These are phyloP conservation scores for Noctua fimbriata DNA, from an alignment of 2,888 invertebrate genomes.

Conservation along the genomic window DNA sequence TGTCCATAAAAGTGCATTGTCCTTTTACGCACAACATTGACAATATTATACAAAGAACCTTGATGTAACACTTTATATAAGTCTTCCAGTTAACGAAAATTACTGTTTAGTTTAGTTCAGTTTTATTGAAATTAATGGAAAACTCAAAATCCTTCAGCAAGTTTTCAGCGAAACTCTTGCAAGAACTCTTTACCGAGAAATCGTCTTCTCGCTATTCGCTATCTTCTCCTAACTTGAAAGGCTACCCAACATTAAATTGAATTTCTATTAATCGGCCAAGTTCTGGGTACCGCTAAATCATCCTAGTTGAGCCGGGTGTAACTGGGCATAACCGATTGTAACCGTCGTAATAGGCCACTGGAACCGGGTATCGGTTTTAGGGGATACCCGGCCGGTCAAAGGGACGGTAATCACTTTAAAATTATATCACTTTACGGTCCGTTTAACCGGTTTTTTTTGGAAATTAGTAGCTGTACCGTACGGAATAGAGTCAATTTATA, in stretches of 20 bases:
- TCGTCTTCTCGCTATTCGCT: slow-evolving; percentile 7
- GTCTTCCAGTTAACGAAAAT: background rate
- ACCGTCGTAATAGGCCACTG: slow-evolving; percentile 59
- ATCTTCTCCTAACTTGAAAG: slow-evolving; percentile 16
- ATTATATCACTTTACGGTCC: slow-evolving; percentile 64
- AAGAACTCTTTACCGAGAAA: too few species aligned
- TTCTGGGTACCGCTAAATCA: slow-evolving; percentile 73
- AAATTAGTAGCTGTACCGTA: slow-evolving; percentile 15
- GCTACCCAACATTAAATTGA: slow-evolving; percentile 64
- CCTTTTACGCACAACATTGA: too few species aligned
- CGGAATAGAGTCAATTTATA: slow-evolving; percentile 26
- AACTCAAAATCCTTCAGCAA: background rate
- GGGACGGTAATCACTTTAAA: slow-evolving; percentile 70
- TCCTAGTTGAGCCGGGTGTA: slow-evolving; percentile 70
- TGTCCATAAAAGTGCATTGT: too few species aligned
- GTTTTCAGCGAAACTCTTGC: background rate
- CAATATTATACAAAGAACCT: too few species aligned
- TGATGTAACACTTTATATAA: too few species aligned
- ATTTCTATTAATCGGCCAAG: slow-evolving; percentile 77
- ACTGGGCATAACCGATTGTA: slow-evolving; percentile 67
- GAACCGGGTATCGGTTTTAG: slow-evolving; percentile 64
- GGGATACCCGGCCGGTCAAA: slow-evolving; percentile 60
- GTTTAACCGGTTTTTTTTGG: slow-evolving; percentile 52
- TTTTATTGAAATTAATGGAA: background rate
- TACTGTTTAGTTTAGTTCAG: background rate